Evolutionary conservation across 2,888 invertebrate genomes (phyloP), one percentile per base, ranked within the genome.

Genomic region (Gibbula magus): DNA sequence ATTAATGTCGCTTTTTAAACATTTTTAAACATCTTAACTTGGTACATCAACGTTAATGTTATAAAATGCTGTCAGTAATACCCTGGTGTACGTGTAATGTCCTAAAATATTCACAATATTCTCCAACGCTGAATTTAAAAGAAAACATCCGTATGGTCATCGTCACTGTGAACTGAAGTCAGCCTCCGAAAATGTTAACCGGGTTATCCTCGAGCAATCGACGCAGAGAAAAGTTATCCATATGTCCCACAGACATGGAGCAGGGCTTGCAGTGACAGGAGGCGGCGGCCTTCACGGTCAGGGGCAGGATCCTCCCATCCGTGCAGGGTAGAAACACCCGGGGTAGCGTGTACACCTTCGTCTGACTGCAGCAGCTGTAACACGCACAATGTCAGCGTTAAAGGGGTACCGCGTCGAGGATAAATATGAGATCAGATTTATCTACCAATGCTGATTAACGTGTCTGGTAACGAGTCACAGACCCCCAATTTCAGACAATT

Each of bases 291-390:
- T 78, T 78, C 54, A 78, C 78, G 0, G 78, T 73, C 2, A 74
- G 73, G 20, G 74, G 78, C 1, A 78, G 73, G 3, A 39, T 20
- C 5, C 25, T 54, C 13, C 78, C 78, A 29, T 78, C 56, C 39
- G 35, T 22, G 56, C 78, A 78, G 8, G 52, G 53, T 13, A 78
- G 35, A 35, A 74, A 74, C 25, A 56, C 45, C 20, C 45, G 25
- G 25, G 29, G 75, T 7, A 75, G 29, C 3, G 54, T n/a, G 2
- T 51, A 53, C 1, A 51, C 70, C 54, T 74, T 56, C n/a, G 56
- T 73, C 29, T 73, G 78, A 22, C 74, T 74, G 56, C 78, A 78
- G n/a, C 78, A 78, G 35, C 78, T 78, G 74, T 18, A 74, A 54
- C 29, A 18, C 1, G 18, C n/a, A n/a, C n/a, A n/a, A n/a, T n/a